Base-by-base conservation (phyloP, 2,113 vertebrate species). In the Piprites chloris region DNA sequence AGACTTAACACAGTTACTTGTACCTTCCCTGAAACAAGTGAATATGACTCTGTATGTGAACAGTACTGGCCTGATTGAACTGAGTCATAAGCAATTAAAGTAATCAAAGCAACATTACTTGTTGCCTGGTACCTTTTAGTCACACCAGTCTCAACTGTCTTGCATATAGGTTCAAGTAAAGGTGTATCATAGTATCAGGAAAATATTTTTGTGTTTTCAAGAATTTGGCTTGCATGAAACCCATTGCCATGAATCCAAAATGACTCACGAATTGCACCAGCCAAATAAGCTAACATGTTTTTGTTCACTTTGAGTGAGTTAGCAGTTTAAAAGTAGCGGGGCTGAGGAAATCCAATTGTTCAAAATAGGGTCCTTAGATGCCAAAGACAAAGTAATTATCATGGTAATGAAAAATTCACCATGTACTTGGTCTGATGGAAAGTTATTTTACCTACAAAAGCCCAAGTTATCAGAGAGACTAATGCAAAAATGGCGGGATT, bases 381-480 rank as follows among this genome's bases (percentile, higher is more conserved):
- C 56, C 26, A 35, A 77, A 26, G 9, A 47, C 7, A 0, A 0
- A 61, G 37, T n/a, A 59, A 52, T 12, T 15, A 32, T 12, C 11
- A 12, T 4, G 10, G 11, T 49, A 58, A 13, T 49, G 37, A 81
- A 41, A 24, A 89, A 87, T 58, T 4, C 16, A 63, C 12, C n/a
- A 14, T 55, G 18, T 35, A 50, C 14, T 73, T 73, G 22, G 32
- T 74, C 52, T 27, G 27, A 53, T 52, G 9, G 17, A 73, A 73
- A 81, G 50, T 17, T 76, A 11, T 79, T 91, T 80, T 68, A 77
- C 9, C 15, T 63, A 47, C 9, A 37, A 65, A 61, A 42, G 7
- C 4, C 21, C 37, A 49, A 11, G n/a, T 27, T 62, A 86, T 47
- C 35, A 86, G 23, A 69, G n/a, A 80, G 7, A 26, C 5, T 14